These are phyloP conservation scores for Eristalis intricaria DNA, from an alignment of 2,888 invertebrate species.

Conservation along the genomic window DNA sequence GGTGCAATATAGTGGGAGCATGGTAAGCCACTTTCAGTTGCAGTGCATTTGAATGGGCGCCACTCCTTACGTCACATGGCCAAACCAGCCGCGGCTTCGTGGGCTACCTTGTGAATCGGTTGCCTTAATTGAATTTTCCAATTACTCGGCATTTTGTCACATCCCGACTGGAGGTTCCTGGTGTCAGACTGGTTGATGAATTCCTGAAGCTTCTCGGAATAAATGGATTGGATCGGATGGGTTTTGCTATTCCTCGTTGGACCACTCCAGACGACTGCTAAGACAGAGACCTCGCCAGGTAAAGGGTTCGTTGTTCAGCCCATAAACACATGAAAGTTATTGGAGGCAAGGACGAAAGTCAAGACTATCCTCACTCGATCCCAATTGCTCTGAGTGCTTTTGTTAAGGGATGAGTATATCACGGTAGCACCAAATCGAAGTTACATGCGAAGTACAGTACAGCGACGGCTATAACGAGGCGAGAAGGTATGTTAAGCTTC, in stretches of 20 bases:
- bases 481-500: too few relatives aligned
- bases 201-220: background rate
- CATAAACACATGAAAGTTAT: conserved; percentile 44
- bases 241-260: too few relatives aligned
- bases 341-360: background rate
- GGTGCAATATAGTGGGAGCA: conserved; percentile 34
- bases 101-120: conserved; percentile 1
- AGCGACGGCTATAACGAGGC: background rate
- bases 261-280: background rate
- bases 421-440: background rate
- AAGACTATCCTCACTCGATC: background rate
- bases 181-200: background rate
- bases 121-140: conserved; percentile 33
- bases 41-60: background rate
- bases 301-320: conserved; percentile 20
- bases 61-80: background rate
- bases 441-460: background rate
- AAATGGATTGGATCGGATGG: background rate
- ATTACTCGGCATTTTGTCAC: background rate
- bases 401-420: background rate
- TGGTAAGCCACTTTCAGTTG: background rate
- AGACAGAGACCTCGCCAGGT: background rate
- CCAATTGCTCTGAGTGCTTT: background rate
- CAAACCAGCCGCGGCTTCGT: background rate
- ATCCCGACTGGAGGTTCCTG: background rate